A percentile compares a stretch with the other conserved stretches of the same genome.
phyloP scores from a whole-genome alignment of 2,888 invertebrate species.

The Sinelater perroti region DNA sequence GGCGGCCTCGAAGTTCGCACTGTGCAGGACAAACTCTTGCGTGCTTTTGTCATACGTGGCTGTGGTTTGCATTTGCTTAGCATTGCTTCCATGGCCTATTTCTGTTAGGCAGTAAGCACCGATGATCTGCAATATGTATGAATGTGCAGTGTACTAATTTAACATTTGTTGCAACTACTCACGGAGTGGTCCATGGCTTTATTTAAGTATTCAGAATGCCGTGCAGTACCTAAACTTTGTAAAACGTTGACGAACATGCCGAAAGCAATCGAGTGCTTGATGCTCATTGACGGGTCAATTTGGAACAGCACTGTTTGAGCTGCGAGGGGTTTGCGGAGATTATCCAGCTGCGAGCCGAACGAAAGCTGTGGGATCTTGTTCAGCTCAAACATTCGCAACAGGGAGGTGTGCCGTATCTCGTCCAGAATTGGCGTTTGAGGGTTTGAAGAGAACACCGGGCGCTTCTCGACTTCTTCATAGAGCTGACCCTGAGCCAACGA shows the following conservation, averaged over 20 bases:
- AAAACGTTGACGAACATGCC: constrained; percentile 74
- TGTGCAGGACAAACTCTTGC: constrained; percentile 76
- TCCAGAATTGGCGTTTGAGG: constrained; percentile 44
- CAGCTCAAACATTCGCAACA: constrained; percentile 70
- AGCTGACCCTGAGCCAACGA: constrained; percentile 50
- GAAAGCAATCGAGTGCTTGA: constrained; percentile 71
- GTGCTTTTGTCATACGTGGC: constrained; percentile 81
- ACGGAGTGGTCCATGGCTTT: constrained; percentile 46
- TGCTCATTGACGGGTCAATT: constrained; percentile 69
- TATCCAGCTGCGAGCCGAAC: constrained; percentile 63
- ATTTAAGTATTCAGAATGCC: constrained; percentile 67
- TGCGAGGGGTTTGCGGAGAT: constrained; percentile 63
- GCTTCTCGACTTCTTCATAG: constrained; percentile 45
- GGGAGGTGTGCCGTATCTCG: constrained; percentile 64
- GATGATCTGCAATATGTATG: constrained; percentile 58
- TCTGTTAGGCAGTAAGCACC: constrained; percentile 90
- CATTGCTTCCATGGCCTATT: constrained; percentile 90
- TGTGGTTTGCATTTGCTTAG: constrained; percentile 84
- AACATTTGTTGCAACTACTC: constrained; percentile 9
- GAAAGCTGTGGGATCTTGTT: constrained; percentile 71
- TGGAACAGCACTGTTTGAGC: constrained; percentile 66
- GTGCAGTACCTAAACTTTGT: constrained; percentile 70
- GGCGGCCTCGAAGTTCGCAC: constrained; percentile 80
- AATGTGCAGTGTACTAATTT: background rate
- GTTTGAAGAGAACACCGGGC: constrained; percentile 48